Conservation (phyloP, 2,888 invertebrate genomes). For the Bimastos eiseni region DNA sequence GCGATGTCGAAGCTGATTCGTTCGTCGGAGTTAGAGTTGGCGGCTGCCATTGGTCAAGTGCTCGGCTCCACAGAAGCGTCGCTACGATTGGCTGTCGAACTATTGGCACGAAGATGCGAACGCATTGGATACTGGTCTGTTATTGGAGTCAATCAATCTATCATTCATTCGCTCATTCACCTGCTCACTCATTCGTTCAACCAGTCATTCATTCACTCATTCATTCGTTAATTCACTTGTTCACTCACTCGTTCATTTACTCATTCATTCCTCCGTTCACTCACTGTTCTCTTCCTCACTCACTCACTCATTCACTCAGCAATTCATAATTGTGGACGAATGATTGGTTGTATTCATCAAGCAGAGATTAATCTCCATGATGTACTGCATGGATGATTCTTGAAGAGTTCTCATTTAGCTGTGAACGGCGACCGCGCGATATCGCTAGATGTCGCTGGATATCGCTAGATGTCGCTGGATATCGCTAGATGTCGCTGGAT, state of each 20-base stretch:
- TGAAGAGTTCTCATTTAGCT: neutral
- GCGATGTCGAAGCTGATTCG: conserved; percentile 59
- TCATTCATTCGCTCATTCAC: neutral
- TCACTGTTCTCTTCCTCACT: neutral
- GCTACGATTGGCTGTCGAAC: conserved; percentile 53
- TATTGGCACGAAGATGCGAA: conserved; percentile 59
- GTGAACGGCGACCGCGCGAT: neutral
- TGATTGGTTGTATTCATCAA: no score
- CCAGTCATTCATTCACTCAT: no score
- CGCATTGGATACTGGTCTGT: conserved; percentile 57
- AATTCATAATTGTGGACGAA: no score
- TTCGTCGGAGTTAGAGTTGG: conserved; percentile 62
- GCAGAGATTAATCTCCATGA: neutral
- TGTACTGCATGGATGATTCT: neutral
- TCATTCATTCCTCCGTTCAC: no score
- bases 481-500: no score
- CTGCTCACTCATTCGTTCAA: no score
- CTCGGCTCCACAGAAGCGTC: conserved; percentile 48
- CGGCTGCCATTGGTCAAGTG: conserved; percentile 57
- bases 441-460: no score
- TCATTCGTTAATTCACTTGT: no score
- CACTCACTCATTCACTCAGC: neutral
- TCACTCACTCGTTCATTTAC: no score
- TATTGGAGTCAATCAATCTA: conserved; percentile 24
- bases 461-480: no score